Base-by-base conservation (phyloP, 2,888 invertebrate genomes). In the Caenorhabditis auriculariae region DNA sequence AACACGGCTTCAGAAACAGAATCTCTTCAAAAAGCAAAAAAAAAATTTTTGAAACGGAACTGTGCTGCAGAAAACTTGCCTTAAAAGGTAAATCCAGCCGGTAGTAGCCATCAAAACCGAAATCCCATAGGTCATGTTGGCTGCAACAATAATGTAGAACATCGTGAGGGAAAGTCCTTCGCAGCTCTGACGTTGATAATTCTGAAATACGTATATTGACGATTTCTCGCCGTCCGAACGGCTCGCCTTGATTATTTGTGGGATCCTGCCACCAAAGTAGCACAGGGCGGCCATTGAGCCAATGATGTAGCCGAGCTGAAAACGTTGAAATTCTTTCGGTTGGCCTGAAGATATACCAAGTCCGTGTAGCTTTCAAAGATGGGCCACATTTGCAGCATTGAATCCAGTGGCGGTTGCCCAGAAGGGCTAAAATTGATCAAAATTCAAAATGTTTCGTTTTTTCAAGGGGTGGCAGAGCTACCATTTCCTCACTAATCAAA, bases 71-170 rank as follows among this genome's bases (percentile, higher is more conserved):
- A 32, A 32, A 29, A 35, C 45, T n/a, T 35, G 66, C 66, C 69
- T 62, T 35, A 74, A 39, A 32, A 80, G 54, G 62, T 80, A 80
- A 21, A 74, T 44, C 75, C 77, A 77, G 17, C 77, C 74, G 7
- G 77, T 78, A 6, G 78, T 72, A 17, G 77, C 80, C 49, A 80
- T 56, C 4, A 79, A 60, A 28, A 79, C 83, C 4, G 83, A 82
- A 27, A 82, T 43, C 2, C 83, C 83, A 61, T 84, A 84, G 1
- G 82, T 80, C 41, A 79, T 60, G 48, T 80, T 80, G 29, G 77
- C 80, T 15, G 73, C 70, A 12, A 80, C 73, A 57, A 80, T 80
- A 44, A 80, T 80, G 69, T 77, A 77, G 62, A 80, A 78, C 80
- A 80, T 80, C 19, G 72, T 66, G 42, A 80, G 43, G 2, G 83